Percentiles rank a stretch among this genome's conserved stretches.
Evolutionary conservation across 2,888 invertebrate species (phyloP).

Genomic region (Drosophila borborema): DNA sequence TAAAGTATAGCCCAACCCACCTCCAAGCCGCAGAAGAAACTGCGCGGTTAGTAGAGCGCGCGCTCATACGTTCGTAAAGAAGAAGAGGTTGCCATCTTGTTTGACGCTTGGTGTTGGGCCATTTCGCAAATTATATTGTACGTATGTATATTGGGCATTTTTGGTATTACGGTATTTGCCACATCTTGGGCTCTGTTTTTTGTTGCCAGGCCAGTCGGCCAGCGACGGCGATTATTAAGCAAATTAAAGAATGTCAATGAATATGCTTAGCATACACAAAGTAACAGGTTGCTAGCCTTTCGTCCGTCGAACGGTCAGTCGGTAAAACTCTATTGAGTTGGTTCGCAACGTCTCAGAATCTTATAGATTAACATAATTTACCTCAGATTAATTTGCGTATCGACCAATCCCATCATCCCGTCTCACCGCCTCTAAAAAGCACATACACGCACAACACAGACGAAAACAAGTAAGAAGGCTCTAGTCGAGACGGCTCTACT

Average conservation of each 20-base stretch:
- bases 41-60: rapidly evolving
- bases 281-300: conserved; percentile 69
- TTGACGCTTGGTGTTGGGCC: conserved; percentile 11
- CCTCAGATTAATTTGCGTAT: conserved; percentile 57
- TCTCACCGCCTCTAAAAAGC: background rate
- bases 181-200: conserved; percentile 16
- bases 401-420: conserved; percentile 34
- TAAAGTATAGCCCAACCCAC: no score
- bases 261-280: conserved; percentile 75
- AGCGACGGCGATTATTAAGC: conserved; percentile 70
- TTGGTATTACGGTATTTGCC: conserved; percentile 1
- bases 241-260: conserved; percentile 77
- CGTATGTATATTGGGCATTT: conserved; percentile 4
- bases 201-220: conserved; percentile 70
- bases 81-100: conserved; percentile 9
- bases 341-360: conserved; percentile 51
- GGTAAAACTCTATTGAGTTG: conserved; percentile 68
- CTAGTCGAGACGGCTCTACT: no score
- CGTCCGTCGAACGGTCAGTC: conserved; percentile 27
- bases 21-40: no score
- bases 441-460: background rate
- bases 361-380: conserved; percentile 57
- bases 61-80: no score
- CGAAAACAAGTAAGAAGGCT: no score
- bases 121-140: conserved; percentile 5